Conservation (phyloP, 1,140 invertebrate species). For the Megathymus violae region DNA sequence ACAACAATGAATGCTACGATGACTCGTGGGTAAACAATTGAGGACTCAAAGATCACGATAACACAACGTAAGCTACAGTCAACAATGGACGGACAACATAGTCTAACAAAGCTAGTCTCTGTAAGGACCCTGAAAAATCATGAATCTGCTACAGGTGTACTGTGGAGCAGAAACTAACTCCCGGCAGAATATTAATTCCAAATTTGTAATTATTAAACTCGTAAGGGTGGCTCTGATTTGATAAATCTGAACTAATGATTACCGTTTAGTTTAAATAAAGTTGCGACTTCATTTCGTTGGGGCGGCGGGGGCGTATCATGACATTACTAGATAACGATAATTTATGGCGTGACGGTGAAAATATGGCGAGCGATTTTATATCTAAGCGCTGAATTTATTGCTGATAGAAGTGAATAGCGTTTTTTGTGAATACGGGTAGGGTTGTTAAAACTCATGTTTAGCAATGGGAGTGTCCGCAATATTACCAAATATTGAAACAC, state of each 20-base stretch:
- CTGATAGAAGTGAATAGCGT: conserved; percentile 1
- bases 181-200: conserved; percentile 1
- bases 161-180: too few species aligned
- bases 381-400: conserved; percentile 19
- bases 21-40: too few species aligned
- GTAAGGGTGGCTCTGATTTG: conserved; percentile 17
- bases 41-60: too few species aligned
- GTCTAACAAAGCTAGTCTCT: too few species aligned
- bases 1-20: too few species aligned
- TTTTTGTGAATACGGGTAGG: neutral
- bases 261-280: conserved; percentile 60
- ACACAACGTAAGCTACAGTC: too few species aligned
- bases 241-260: conserved; percentile 59
- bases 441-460: conserved; percentile 6
- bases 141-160: too few species aligned
- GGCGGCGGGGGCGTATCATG: conserved; percentile 35
- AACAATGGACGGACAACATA: too few species aligned
- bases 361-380: conserved; percentile 20
- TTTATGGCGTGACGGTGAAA: conserved; percentile 13
- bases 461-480: too few species aligned
- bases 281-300: conserved; percentile 51
- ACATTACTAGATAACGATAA: conserved; percentile 33
- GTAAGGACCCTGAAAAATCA: too few species aligned
- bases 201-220: conserved; percentile 15
- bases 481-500: too few species aligned